These are phyloP conservation scores for Cheilosia urbana DNA, from an alignment of 2,888 invertebrate species.

Conservation along the genomic window DNA sequence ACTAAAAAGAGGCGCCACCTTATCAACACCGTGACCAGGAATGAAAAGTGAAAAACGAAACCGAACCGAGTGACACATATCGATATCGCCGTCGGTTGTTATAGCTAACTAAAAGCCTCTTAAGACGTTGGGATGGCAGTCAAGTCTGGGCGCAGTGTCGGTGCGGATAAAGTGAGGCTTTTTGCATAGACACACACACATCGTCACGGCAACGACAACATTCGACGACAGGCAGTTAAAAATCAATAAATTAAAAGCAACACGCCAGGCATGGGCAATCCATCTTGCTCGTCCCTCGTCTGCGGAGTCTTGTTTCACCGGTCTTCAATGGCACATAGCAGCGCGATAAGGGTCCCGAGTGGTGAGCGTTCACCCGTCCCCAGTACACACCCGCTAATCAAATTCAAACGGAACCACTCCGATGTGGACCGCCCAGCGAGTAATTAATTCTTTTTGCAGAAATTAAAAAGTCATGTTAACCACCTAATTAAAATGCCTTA, in stretches of 20 bases:
- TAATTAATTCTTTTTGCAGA: slow-evolving; percentile 84
- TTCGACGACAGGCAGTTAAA: slow-evolving; percentile 70
- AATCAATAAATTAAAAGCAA: slow-evolving; percentile 76
- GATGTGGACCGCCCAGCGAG: slow-evolving; percentile 82
- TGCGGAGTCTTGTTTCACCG: slow-evolving; percentile 27
- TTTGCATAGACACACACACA: slow-evolving; percentile 53
- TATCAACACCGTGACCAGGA: slow-evolving; percentile 61
- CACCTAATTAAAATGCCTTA: slow-evolving; percentile 84
- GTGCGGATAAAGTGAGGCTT: slow-evolving; percentile 60
- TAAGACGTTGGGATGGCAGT: slow-evolving; percentile 53
- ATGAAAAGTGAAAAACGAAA: slow-evolving; percentile 65
- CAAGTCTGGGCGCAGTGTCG: slow-evolving; percentile 10
- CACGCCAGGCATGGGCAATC: slow-evolving; percentile 70
- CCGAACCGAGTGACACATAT: slow-evolving; percentile 65
- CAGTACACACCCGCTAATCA: slow-evolving; percentile 71
- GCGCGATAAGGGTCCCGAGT: slow-evolving; percentile 56
- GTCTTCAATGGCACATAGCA: slow-evolving; percentile 40
- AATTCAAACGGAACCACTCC: slow-evolving; percentile 71
- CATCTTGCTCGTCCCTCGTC: slow-evolving; percentile 46
- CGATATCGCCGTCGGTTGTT: slow-evolving; percentile 35
- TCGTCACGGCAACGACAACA: slow-evolving; percentile 4
- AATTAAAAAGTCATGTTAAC: slow-evolving; percentile 84
- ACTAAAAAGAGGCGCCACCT: slow-evolving; percentile 73
- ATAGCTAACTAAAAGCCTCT: slow-evolving; percentile 76
- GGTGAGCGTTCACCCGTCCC: slow-evolving; percentile 58